phyloP scores from a whole-genome alignment of 2,888 invertebrate species.

The Calameuta pallipes region DNA sequence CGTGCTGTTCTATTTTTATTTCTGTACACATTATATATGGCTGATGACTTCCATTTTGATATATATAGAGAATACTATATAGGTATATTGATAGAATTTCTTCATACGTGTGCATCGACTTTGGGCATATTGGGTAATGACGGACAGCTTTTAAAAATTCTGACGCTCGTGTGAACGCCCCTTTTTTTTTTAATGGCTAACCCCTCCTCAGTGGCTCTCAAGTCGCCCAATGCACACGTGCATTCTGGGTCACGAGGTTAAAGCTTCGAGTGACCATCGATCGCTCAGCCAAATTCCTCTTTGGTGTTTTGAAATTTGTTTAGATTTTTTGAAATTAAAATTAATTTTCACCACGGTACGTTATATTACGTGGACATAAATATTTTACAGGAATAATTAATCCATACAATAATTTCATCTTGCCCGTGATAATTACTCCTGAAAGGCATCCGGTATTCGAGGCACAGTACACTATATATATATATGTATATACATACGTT shows the following conservation, averaged over 20 bases:
- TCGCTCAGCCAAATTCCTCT: neutral
- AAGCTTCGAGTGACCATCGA: neutral
- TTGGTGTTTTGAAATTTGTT: neutral
- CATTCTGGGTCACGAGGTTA: neutral
- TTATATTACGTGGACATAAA: neutral
- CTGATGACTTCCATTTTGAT: neutral
- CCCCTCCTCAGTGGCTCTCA: slow-evolving; percentile 17
- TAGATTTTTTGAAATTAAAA: neutral
- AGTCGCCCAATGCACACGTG: neutral
- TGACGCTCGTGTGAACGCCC: slow-evolving; percentile 18
- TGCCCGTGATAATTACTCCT: no score
- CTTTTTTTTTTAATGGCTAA: slow-evolving; percentile 19
- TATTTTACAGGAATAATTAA: no score
- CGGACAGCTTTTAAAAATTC: slow-evolving; percentile 15
- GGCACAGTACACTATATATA: no score
- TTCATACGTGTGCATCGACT: neutral
- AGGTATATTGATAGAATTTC: neutral
- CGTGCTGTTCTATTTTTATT: neutral
- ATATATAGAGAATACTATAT: neutral
- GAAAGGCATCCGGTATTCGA: no score
- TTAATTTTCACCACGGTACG: neutral
- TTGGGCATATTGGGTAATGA: slow-evolving; percentile 16
- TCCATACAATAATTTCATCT: no score
- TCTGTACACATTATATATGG: neutral
- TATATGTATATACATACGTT: neutral